Evolutionary conservation across 2,888 invertebrate species (phyloP).

Genomic region (Rotaria sp.): DNA sequence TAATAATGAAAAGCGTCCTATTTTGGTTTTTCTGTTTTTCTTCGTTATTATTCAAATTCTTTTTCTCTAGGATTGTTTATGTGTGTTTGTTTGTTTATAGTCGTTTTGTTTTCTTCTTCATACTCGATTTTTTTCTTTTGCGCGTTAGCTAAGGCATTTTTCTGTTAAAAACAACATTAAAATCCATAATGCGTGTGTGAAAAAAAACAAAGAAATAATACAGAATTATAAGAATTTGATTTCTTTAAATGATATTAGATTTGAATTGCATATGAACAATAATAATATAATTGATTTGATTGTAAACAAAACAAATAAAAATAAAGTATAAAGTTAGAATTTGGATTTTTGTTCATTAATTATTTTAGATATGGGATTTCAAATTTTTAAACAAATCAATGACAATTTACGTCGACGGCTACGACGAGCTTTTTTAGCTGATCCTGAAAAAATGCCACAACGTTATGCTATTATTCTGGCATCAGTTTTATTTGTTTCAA

Average conservation of each 20-base stretch:
- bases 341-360: not conserved
- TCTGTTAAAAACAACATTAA: not conserved
- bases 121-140: not conserved
- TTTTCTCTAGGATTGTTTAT: not conserved
- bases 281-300: no score
- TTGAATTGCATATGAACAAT: no score
- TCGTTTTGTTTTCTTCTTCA: not conserved
- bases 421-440: not conserved
- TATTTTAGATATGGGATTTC: not conserved
- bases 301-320: no score
- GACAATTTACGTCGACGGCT: not conserved
- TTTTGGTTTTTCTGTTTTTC: not conserved
- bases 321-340: no score
- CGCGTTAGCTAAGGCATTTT: conserved; percentile 9
- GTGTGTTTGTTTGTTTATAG: conserved; percentile 10
- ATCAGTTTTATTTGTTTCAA: not conserved
- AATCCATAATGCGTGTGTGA: conserved; percentile 19
- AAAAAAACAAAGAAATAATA: not conserved
- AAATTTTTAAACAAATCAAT: not conserved
- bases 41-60: not conserved
- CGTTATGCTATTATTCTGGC: not conserved
- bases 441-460: not conserved
- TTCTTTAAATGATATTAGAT: not conserved
- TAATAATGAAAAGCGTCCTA: not conserved
- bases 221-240: not conserved